These are phyloP conservation scores for Nipponia nippon DNA, from an alignment of 2,113 vertebrate species.

Conservation along the genomic window DNA sequence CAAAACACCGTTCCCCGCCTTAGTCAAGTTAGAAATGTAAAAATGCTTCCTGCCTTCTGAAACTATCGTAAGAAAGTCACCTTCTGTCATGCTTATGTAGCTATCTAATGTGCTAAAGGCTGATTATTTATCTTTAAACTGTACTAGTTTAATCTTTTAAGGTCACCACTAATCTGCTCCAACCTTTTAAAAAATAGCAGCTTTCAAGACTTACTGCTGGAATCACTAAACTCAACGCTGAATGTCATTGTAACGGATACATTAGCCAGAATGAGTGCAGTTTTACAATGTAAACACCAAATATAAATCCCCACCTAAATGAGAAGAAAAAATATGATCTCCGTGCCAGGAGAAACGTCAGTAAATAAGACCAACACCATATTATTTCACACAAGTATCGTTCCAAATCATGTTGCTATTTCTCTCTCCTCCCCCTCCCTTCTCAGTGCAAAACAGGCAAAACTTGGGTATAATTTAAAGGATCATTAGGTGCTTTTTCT, in stretches of 20 bases:
- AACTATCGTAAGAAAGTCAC: conserved; percentile 67
- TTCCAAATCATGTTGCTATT: neutral
- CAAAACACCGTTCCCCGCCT: conserved; percentile 28
- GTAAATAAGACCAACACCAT: neutral
- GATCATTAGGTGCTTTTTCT: neutral
- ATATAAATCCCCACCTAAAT: conserved; percentile 58
- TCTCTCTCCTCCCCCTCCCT: neutral
- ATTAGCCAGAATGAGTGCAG: conserved; percentile 40
- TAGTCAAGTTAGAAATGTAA: conserved; percentile 57
- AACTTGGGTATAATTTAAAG: conserved; percentile 53
- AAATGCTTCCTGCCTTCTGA: conserved; percentile 54
- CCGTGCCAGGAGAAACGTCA: conserved; percentile 24
- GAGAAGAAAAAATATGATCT: conserved; percentile 49
- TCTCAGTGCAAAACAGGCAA: neutral
- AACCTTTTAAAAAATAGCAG: conserved; percentile 66
- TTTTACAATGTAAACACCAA: conserved; percentile 59
- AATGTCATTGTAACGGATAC: conserved; percentile 52
- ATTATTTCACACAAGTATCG: neutral
- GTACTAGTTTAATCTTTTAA: conserved; percentile 65
- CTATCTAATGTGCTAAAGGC: conserved; percentile 67
- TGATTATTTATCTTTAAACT: conserved; percentile 71
- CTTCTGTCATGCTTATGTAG: conserved; percentile 68
- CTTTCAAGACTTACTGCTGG: conserved; percentile 62
- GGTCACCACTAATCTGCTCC: conserved; percentile 67
- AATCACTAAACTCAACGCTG: conserved; percentile 54